These are phyloP conservation scores for Palythoa grandiflora DNA, from an alignment of 92 coral and sea anemone species.

Conservation along the genomic window DNA sequence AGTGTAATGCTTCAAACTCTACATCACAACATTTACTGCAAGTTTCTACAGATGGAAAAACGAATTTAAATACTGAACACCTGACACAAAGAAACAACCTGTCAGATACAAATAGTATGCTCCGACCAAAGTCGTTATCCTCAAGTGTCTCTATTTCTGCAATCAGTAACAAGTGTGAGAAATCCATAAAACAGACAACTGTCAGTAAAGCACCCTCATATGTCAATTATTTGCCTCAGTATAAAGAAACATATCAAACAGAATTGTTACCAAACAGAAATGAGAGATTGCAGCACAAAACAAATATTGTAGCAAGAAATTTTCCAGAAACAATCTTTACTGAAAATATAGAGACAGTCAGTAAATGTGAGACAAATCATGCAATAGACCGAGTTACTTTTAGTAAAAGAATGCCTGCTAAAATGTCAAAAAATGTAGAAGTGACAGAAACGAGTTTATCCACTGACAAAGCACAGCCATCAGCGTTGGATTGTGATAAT, in stretches of 20 bases:
- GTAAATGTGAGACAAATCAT: neutral
- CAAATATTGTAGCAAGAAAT: neutral
- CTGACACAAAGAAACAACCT: neutral
- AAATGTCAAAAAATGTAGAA: neutral
- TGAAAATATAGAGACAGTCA: neutral
- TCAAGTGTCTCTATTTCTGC: neutral
- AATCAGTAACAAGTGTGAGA: neutral
- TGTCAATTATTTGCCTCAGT: constrained; percentile 1
- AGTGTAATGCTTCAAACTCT: neutral
- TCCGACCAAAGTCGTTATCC: neutral
- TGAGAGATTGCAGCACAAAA: neutral
- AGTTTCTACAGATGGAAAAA: neutral
- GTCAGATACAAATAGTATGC: neutral
- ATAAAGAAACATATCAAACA: constrained; percentile 1
- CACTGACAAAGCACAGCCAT: neutral
- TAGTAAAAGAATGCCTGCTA: neutral
- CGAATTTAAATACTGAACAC: neutral
- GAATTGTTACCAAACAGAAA: neutral
- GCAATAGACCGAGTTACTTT: neutral
- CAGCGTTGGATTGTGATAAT: neutral
- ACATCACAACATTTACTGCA: neutral
- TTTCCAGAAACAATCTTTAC: neutral
- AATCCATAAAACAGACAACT: no score
- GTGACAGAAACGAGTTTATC: neutral
- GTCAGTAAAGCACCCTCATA: neutral